These are phyloP conservation scores for Virgularia gustaviana DNA, from an alignment of 92 coral and sea anemone species.

Conservation along the genomic window DNA sequence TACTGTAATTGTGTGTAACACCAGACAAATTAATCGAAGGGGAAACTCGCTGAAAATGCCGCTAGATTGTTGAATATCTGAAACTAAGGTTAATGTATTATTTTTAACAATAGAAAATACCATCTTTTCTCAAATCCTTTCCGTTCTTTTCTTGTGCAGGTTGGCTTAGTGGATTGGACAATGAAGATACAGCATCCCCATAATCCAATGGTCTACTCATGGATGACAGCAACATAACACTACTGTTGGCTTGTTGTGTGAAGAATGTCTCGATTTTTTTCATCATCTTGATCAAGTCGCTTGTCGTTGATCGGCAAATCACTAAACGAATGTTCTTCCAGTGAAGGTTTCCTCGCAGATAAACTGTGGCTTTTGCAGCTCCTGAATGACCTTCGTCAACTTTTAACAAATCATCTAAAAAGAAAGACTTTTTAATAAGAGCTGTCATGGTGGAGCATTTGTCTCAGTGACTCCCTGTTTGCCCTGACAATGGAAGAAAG, in stretches of 20 bases:
- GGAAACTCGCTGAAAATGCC: too few relatives aligned
- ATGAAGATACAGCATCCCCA: slow-evolving; percentile 72
- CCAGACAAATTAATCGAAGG: too few relatives aligned
- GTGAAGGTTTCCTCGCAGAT: slow-evolving; percentile 81
- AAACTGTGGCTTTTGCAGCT: slow-evolving; percentile 82
- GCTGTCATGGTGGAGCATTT: too few relatives aligned
- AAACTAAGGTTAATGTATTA: too few relatives aligned
- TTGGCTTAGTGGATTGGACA: slow-evolving; percentile 60
- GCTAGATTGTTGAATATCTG: too few relatives aligned
- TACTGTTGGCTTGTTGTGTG: slow-evolving; percentile 85
- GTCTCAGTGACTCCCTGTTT: too few relatives aligned
- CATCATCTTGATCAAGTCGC: slow-evolving; percentile 87
- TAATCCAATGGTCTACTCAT: slow-evolving; percentile 54
- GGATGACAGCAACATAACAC: slow-evolving; percentile 83
- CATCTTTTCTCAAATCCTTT: slow-evolving; percentile 69
- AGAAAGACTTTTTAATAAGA: too few relatives aligned
- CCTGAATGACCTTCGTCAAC: slow-evolving; percentile 15
- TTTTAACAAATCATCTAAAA: slow-evolving; percentile 70
- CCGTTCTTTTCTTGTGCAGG: slow-evolving; percentile 52
- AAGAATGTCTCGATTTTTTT: slow-evolving; percentile 85
- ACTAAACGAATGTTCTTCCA: slow-evolving; percentile 93
- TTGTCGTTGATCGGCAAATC: slow-evolving; percentile 95
- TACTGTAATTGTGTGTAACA: too few relatives aligned
- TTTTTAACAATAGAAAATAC: too few relatives aligned
- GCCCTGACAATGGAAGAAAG: too few relatives aligned